Evolutionary conservation across 1,140 invertebrate species (phyloP).

Genomic region (Schlechtendalia chinensis): DNA sequence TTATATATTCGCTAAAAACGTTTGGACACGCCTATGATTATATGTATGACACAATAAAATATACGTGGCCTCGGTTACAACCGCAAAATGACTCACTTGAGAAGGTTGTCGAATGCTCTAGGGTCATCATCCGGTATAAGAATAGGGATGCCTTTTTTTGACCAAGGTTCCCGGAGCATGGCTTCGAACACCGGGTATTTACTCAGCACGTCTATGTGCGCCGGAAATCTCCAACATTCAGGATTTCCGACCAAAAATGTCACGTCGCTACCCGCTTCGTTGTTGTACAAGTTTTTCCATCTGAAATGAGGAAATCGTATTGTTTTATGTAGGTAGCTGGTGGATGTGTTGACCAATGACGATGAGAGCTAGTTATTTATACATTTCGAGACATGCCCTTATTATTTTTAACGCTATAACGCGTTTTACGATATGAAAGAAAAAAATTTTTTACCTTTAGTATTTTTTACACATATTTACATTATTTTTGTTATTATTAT

Average conservation of each 20-base stretch:
- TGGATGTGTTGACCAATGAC: too few relatives aligned
- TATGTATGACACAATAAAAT: not conserved
- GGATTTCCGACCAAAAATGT: slow-evolving; percentile 66
- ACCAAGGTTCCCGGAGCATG: slow-evolving; percentile 61
- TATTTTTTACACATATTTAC: too few relatives aligned
- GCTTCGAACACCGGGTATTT: slow-evolving; percentile 65
- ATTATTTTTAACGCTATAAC: too few relatives aligned
- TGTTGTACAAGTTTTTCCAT: slow-evolving; percentile 58
- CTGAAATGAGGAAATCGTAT: slow-evolving; percentile 52
- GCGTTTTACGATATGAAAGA: too few relatives aligned
- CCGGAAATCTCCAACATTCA: slow-evolving; percentile 67
- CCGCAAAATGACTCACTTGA: slow-evolving; percentile 58
- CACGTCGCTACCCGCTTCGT: slow-evolving; percentile 66
- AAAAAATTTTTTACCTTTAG: too few relatives aligned
- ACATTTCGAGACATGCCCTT: too few relatives aligned
- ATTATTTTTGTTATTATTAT: too few relatives aligned
- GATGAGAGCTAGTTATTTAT: too few relatives aligned
- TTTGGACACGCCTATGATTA: too few relatives aligned
- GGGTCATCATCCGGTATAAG: slow-evolving; percentile 65
- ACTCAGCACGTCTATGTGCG: slow-evolving; percentile 65
- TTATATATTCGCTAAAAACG: too few relatives aligned
- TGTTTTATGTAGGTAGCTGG: too few relatives aligned
- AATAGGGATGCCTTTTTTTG: slow-evolving; percentile 55
- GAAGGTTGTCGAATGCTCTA: slow-evolving; percentile 67
- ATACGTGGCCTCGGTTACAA: too few relatives aligned